Percentiles rank a stretch among this genome's conserved stretches.
Conservation (phyloP, 2,113 vertebrate genomes). For the Nothobranchius furzeri region DNA sequence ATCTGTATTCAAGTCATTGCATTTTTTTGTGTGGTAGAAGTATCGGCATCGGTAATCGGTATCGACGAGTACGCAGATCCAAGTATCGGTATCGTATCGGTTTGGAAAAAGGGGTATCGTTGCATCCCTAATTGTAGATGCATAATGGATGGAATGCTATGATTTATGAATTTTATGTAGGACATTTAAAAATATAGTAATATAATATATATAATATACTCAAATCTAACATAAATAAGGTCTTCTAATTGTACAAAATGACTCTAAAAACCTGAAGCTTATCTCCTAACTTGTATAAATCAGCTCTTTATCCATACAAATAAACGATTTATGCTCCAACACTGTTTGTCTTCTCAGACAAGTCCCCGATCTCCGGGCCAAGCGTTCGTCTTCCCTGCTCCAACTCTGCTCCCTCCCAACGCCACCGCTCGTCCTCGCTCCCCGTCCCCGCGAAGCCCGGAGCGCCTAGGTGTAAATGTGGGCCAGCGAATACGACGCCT, state of each 20-base stretch:
- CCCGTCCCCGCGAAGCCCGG: conserved; percentile 59
- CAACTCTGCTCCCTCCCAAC: conserved; percentile 47
- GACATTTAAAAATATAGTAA: neutral
- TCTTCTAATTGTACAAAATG: neutral
- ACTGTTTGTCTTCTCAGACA: conserved; percentile 35
- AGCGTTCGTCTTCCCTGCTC: conserved; percentile 79
- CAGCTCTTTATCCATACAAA: too few species aligned
- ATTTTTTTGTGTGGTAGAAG: too few species aligned
- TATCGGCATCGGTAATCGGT: too few species aligned
- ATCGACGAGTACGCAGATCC: too few species aligned
- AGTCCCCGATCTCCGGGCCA: conserved; percentile 57
- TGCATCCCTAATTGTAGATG: too few species aligned
- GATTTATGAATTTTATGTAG: neutral
- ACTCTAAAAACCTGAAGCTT: neutral
- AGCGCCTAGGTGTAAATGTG: conserved; percentile 72
- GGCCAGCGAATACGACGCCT: conserved; percentile 78
- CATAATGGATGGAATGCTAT: too few species aligned
- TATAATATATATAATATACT: too few species aligned
- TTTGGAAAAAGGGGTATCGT: too few species aligned
- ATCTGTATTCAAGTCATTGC: too few species aligned
- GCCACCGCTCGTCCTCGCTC: conserved; percentile 50
- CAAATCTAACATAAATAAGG: neutral
- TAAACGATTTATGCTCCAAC: neutral
- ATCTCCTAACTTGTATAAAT: neutral
- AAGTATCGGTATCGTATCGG: too few species aligned